Percentiles rank a stretch among this genome's conserved stretches.
phyloP scores from a whole-genome alignment of 2,113 vertebrate species.

The Lamprologus callipterus region DNA sequence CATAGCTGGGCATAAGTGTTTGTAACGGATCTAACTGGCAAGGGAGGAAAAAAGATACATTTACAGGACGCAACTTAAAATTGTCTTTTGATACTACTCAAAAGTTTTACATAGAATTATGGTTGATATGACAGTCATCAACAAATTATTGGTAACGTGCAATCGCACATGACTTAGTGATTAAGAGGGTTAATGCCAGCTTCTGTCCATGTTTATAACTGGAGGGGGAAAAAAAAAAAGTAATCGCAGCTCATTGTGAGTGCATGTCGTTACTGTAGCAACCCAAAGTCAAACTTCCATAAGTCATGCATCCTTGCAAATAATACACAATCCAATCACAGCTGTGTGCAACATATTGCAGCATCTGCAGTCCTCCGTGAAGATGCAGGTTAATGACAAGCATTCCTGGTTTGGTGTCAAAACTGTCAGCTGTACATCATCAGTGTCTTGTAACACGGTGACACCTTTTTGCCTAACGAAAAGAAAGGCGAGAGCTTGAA shows the following conservation, averaged over 20 bases:
- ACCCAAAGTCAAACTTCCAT: neutral
- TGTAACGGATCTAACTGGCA: accelerated
- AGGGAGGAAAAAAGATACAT: accelerated
- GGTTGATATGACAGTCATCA: neutral
- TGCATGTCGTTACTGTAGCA: neutral
- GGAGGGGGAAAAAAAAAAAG: neutral
- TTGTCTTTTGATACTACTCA: neutral
- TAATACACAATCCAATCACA: neutral
- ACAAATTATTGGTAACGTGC: accelerated
- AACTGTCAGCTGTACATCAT: neutral
- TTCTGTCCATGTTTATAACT: neutral
- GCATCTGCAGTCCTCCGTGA: neutral
- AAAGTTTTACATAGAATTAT: neutral
- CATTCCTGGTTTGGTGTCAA: neutral
- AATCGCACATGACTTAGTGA: neutral
- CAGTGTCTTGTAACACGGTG: neutral
- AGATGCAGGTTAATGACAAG: neutral
- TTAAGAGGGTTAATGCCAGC: neutral
- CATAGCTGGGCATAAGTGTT: neutral
- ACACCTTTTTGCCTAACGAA: neutral
- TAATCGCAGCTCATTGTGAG: neutral
- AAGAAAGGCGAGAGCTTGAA: neutral
- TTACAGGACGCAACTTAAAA: neutral
- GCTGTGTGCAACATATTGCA: neutral
- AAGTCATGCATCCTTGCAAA: neutral